Evolutionary conservation across 2,888 invertebrate species (phyloP), one percentile per base, ranked within the genome.

Genomic region (Cryptus armator): DNA sequence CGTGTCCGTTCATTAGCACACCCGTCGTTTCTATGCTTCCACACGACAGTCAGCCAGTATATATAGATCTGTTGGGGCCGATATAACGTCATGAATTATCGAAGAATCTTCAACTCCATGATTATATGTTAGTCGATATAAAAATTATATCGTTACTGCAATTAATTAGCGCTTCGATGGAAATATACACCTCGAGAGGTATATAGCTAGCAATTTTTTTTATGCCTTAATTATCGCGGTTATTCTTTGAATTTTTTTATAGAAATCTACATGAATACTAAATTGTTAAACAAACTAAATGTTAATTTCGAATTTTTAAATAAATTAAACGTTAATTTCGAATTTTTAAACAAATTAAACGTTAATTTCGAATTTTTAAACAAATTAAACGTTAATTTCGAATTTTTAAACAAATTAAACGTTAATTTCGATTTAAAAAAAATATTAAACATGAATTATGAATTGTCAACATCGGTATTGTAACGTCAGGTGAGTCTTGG

Each of bases 1-100:
- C 71, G 37, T 76, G 70, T 46, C 79, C 66, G 70, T 83, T 84
- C 75, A 75, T 76, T 80, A 70, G 75, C 71, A 76, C 70, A 19
- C 29, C 64, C 59, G 37, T 71, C 70, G 66, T 29, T 77, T 43
- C 51, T 66, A 66, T 66, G 24, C 56, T 12, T 19, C 48, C n/a
- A 51, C 32, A 46, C 19, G 53, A 46, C 16, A 32, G 62, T 68
- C 16, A n/a, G 70, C 62, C 9, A 46, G 32, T 44, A 24, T 12
- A 56, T 77, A 46, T 24, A 29, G 16, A 64, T 56, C 32, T 12
- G 59, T 72, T 37, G 1, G 12, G 44, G 43, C 32, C 10, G 46
- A 56, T 29, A 51, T 77, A 78, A 74, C 68, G 14, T 46, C 79
- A 9, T 62, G 59, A 74, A 82, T 74, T 68, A 75, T 75, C 64